A percentile compares a stretch with the other conserved stretches of the same genome.
These are phyloP conservation scores for Synanthedon vespiformis DNA, from an alignment of 2,888 invertebrate genomes.

Conservation along the genomic window DNA sequence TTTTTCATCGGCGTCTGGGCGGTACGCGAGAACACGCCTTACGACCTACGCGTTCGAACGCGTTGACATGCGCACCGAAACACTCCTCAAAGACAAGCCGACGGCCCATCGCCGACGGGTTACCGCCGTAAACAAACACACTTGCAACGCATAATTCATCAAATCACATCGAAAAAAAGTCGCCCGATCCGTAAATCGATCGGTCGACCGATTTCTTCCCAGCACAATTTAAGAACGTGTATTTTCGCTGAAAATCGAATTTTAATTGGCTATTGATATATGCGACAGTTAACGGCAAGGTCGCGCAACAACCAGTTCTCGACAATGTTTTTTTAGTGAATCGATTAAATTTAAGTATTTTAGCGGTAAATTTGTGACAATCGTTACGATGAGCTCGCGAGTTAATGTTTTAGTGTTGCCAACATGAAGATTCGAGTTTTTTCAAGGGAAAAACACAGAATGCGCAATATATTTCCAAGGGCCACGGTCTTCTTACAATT, in stretches of 20 bases:
- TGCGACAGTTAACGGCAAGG: conserved; percentile 4
- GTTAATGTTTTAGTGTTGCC: conserved; percentile 55
- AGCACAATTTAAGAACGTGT: conserved; percentile 7
- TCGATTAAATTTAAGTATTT: conserved; percentile 10
- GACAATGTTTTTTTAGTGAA: conserved; percentile 8
- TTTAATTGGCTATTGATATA: conserved; percentile 13
- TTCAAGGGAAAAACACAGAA: conserved; percentile 43
- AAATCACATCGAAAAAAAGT: conserved; percentile 17
- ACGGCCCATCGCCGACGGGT: conserved; percentile 46
- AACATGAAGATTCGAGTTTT: conserved; percentile 48
- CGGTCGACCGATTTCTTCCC: conserved; percentile 3
- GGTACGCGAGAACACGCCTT: conserved; percentile 59
- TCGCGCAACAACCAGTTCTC: conserved; percentile 6
- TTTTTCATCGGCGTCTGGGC: conserved; percentile 61
- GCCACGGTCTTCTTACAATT: conserved; percentile 47
- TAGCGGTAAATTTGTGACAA: conserved; percentile 32
- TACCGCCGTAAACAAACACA: conserved; percentile 38
- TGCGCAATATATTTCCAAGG: conserved; percentile 43
- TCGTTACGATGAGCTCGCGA: conserved; percentile 49
- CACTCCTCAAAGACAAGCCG: conserved; percentile 44
- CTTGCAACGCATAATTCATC: conserved; percentile 10
- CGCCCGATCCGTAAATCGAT: neutral
- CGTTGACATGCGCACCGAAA: conserved; percentile 39
- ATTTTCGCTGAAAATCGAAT: conserved; percentile 10
- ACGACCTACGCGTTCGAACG: conserved; percentile 56